phyloP scores from a whole-genome alignment of 2,113 vertebrate genomes.

The Bombycilla garrulus region DNA sequence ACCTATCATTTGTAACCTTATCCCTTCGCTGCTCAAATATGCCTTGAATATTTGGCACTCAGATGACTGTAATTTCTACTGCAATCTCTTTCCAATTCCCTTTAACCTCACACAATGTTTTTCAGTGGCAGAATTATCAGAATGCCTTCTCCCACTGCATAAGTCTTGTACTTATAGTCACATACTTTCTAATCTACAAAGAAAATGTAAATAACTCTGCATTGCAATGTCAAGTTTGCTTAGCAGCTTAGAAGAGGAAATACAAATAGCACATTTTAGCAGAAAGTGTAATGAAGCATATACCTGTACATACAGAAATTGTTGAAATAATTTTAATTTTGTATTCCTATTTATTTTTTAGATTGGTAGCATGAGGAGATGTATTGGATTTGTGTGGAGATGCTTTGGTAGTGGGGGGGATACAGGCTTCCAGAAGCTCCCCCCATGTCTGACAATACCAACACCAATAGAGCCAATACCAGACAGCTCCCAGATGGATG shows the following conservation, averaged over 20 bases:
- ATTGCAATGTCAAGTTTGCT: background rate
- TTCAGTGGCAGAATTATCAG: background rate
- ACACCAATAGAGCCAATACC: background rate
- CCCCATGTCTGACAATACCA: too few relatives aligned
- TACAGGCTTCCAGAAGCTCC: background rate
- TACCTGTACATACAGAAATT: background rate
- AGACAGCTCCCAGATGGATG: background rate
- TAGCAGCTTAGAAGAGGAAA: background rate
- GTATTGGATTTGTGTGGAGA: background rate
- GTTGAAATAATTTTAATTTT: background rate
- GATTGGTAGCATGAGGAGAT: background rate
- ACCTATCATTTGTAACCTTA: background rate
- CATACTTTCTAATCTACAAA: background rate
- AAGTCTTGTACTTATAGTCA: background rate
- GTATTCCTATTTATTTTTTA: background rate
- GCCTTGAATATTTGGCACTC: background rate
- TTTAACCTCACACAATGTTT: background rate
- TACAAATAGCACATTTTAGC: background rate
- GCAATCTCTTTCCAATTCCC: background rate
- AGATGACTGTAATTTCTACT: background rate
- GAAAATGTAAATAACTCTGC: background rate
- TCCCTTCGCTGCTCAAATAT: background rate
- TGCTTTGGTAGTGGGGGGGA: fast-evolving
- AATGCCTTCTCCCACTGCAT: background rate
- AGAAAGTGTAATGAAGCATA: background rate